A percentile compares a stretch with the other conserved stretches of the same genome.
Conservation (phyloP, 2,888 invertebrate species). For the Craniophora ligustri region DNA sequence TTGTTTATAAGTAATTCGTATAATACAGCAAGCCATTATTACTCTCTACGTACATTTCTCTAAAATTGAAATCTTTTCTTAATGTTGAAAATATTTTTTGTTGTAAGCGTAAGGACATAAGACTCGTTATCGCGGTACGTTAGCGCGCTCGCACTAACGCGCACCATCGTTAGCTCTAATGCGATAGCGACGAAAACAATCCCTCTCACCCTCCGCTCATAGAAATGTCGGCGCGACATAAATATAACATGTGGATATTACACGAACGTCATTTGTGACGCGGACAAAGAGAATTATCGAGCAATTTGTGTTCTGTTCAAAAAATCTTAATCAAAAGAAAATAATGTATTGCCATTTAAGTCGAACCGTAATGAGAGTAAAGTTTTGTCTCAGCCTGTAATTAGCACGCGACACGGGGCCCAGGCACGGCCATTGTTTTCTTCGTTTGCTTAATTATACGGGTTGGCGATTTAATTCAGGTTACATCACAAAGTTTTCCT, state of each 20-base stretch:
- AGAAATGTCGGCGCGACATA: slow-evolving; percentile 19
- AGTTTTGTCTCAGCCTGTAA: neutral
- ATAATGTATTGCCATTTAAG: neutral
- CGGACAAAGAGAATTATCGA: neutral
- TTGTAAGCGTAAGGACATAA: slow-evolving; percentile 10
- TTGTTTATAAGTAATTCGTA: slow-evolving; percentile 3
- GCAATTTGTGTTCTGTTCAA: neutral
- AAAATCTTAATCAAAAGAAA: neutral
- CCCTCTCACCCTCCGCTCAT: slow-evolving; percentile 29
- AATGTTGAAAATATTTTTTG: slow-evolving; percentile 9
- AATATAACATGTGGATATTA: slow-evolving; percentile 25
- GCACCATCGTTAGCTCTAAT: slow-evolving; percentile 51
- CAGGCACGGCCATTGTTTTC: no score
- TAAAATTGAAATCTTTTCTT: no score
- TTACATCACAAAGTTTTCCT: no score
- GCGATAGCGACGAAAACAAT: slow-evolving; percentile 52
- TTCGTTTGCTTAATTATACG: no score
- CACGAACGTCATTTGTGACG: slow-evolving; percentile 5
- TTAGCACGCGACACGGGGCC: no score
- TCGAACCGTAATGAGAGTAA: neutral
- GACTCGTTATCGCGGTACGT: slow-evolving; percentile 38
- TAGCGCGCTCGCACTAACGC: slow-evolving; percentile 36
- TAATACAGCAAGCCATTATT: neutral
- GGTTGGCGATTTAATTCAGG: no score
- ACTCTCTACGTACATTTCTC: slow-evolving; percentile 2